Base-by-base conservation (phyloP, 1,140 invertebrate genomes). In the Matsumurasca onukii region DNA sequence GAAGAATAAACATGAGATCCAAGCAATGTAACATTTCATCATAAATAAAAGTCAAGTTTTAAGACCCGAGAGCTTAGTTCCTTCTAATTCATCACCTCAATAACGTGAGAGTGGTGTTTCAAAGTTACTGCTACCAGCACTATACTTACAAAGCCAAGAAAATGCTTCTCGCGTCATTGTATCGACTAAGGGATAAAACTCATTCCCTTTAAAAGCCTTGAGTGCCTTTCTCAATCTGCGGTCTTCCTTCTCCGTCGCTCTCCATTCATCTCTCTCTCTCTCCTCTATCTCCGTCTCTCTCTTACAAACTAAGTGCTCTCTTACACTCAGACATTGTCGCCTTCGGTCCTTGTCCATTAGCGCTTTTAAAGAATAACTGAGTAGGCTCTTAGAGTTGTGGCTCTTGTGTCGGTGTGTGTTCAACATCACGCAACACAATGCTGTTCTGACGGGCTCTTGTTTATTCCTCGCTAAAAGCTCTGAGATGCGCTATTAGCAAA, bases 241-340 rank as follows among this genome's bases (percentile, higher is more conserved):
- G 55, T 59, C 55, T 59, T 59, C 55, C 25, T 59, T 59, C 55
- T 59, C 55, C 55, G 55, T 59, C 55, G n/a, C 24, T 59, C 55
- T 59, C 55, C 55, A 59, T 59, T 59, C 55, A 59, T 59, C 55
- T 59, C 62, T 48, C 62, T 39, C 72, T 59, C 25, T 59, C 55
- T 9, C 55, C 55, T 52, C 55, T 59, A 22, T 29, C 22, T 59
- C 55, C 30, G 24, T 59, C 55, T 59, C 55, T 27, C 55, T 59
- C 55, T 59, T 22, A 25, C 55, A 59, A 59, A 59, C 55, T 59
- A 59, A 59, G 55, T 59, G 55, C 55, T 59, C 55, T 59, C 55
- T 59, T 29, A 59, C 55, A 51, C 49, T 51, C 49, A 59, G 55
- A 24, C 15, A 59, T 59, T 59, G 55, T 59, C 55, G 55, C 55